Evolutionary conservation across 2,113 vertebrate genomes (phyloP), one percentile per base, ranked within the genome.

Genomic region (Henicopernis longicauda): DNA sequence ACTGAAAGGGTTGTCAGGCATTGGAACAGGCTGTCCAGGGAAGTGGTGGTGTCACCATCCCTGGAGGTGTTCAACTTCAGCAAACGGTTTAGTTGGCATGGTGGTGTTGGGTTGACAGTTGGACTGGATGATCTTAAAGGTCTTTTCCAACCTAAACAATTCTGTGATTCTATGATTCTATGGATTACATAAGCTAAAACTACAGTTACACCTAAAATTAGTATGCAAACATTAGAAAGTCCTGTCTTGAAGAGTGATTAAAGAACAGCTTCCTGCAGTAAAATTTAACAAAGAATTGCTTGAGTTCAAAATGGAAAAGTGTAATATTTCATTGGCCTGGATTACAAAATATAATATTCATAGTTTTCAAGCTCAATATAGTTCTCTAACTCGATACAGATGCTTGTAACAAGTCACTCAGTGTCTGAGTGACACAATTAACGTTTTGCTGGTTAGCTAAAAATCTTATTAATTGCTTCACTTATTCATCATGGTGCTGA

Each of bases 311-410:
- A 86, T 86, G 62, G 49, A 88, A 88, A 89, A 91, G 31, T 18
- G 14, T 26, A 86, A 54, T 81, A 93, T 88, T 71, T 93, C 55
- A 84, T 47, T 90, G 63, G 29, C 18, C 63, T 84, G 55, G 32
- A 91, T 0, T 1, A 78, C 29, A 92, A 58, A 9, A 84, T 74
- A 70, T 36, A 91, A 73, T 86, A 95, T 90, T 88, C 40, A 74
- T 71, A 38, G n/a, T 59, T 77, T 92, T 92, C 84, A 90, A 88
- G 70, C 49, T 50, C 59, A 92, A 2, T 90, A 55, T 55, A 50
- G 27, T 67, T 94, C 79, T 83, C 38, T 94, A 94, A 96, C 90
- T 91, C 65, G 89, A 83, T 81, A 78, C 82, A 96, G 59, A 90
- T 89, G 86, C 29, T 74, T 55, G 20, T 63, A 93, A 94, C 69